Evolutionary conservation across 2,113 vertebrate genomes (phyloP).

Genomic region (Tupaia tana): DNA sequence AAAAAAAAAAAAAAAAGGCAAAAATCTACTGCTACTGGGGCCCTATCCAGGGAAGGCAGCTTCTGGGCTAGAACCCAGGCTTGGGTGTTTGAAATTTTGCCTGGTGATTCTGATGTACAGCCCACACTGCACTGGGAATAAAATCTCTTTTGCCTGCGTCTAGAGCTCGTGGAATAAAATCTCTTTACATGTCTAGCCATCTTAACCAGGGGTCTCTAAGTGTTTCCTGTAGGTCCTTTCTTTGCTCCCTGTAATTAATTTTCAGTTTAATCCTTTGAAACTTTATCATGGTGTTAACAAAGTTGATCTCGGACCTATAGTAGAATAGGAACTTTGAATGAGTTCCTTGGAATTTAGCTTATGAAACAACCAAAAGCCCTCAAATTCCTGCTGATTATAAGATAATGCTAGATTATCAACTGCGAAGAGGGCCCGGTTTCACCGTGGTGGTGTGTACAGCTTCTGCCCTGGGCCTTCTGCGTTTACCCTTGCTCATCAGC

Average conservation of each 20-base stretch:
- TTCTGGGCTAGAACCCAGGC: neutral
- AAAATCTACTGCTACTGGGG: neutral
- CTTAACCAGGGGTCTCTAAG: neutral
- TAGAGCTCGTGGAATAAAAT: neutral
- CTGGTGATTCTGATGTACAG: neutral
- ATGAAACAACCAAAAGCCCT: slow-evolving; percentile 24
- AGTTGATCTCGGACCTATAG: slow-evolving; percentile 10
- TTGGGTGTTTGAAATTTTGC: neutral
- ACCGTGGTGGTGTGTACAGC: neutral
- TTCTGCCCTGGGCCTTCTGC: neutral
- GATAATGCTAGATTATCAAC: slow-evolving; percentile 27
- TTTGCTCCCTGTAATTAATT: neutral
- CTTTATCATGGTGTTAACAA: slow-evolving; percentile 50
- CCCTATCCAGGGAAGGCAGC: neutral
- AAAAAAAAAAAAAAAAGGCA: neutral
- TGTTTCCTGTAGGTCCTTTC: neutral
- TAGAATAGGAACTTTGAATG: slow-evolving; percentile 57
- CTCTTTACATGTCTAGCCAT: neutral
- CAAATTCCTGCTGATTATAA: slow-evolving; percentile 11
- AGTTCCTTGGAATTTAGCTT: slow-evolving; percentile 33
- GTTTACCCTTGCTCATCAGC: neutral
- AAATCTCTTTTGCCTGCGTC: neutral
- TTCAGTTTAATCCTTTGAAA: slow-evolving; percentile 65
- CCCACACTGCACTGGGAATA: neutral
- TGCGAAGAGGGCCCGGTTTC: neutral